Evolutionary conservation across 2,888 invertebrate species (phyloP), one percentile per base, ranked within the genome.

Genomic region (Athetis lepigone): DNA sequence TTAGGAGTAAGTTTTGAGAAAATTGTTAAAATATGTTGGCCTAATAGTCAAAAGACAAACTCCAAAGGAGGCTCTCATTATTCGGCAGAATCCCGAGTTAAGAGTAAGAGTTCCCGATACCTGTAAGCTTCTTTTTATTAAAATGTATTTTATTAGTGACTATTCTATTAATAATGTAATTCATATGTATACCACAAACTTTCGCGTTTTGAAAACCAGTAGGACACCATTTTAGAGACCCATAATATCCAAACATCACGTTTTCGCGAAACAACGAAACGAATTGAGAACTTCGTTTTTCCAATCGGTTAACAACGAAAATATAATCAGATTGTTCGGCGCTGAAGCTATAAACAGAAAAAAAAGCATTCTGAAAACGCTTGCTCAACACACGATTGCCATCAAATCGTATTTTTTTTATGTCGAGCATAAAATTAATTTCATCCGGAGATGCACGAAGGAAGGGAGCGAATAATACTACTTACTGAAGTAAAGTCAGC

Each of bases 391-490:
- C 54, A 59, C 62, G 75, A 71, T 61, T 63, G 57, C 43, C 54
- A 50, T 67, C 50, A 42, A 64, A 62, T 67, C 55, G 69, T 60
- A 64, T 73, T 59, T 54, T 61, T 70, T 79, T 77, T 75, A 77
- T 68, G 58, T 59, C 58, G 50, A 61, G 47, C 60, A 72, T 76
- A 76, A 76, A 67, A 64, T 76, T 76, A 76, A 71, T 76, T 67
- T 76, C 58, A 47, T 29, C 40, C 40, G 51, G 55, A 73, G 47
- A 61, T 65, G 60, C 65, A 75, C 40, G 46, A 23, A 50, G 64
- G 58, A 50, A 58, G 37, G 33, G 47, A 50, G 64, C 51, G 39
- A 64, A 55, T 64, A 40, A 51, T 51, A 58, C 57, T 23, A 56
- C 40, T 50, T 40, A 49, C 36, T 8, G 39, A 18, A 11, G 18